Conservation (phyloP, 2,113 vertebrate genomes). For the Melanostigma gelatinosum region DNA sequence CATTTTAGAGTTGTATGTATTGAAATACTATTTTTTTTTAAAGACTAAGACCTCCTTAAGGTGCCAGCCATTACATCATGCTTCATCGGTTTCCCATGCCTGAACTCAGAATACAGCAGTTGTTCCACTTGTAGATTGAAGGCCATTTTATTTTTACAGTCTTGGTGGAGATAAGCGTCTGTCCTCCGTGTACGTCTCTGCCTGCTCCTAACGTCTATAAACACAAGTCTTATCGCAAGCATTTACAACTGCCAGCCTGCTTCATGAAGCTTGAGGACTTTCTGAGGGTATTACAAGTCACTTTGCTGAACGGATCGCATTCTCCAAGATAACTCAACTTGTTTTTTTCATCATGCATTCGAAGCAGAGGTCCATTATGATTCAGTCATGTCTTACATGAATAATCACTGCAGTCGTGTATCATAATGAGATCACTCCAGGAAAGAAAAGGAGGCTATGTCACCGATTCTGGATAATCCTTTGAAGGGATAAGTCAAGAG, state of each 20-base stretch:
- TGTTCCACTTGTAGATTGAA: slow-evolving; percentile 61
- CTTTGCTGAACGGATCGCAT: not conserved
- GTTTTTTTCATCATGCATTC: not conserved
- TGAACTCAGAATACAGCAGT: slow-evolving; percentile 14
- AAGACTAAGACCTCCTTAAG: not conserved
- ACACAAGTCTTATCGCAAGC: slow-evolving; percentile 74
- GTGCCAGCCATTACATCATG: slow-evolving; percentile 50
- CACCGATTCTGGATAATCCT: not conserved
- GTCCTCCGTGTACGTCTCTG: slow-evolving; percentile 83
- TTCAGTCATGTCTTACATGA: not conserved
- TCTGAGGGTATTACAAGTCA: slow-evolving; percentile 60
- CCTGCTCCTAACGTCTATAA: slow-evolving; percentile 81
- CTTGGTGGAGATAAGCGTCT: slow-evolving; percentile 71
- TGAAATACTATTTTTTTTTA: not conserved
- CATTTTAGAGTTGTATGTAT: not conserved
- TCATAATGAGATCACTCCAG: slow-evolving; percentile 8
- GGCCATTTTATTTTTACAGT: slow-evolving; percentile 69
- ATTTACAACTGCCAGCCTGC: slow-evolving; percentile 73
- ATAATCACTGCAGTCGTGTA: not conserved
- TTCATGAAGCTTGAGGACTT: slow-evolving; percentile 27
- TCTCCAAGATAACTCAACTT: not conserved
- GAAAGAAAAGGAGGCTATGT: not conserved
- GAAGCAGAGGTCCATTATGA: not conserved
- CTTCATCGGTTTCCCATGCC: slow-evolving; percentile 13
- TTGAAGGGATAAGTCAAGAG: slow-evolving; percentile 26